phyloP scores from a whole-genome alignment of 1,140 invertebrate species.

The Aphelinus certus region DNA sequence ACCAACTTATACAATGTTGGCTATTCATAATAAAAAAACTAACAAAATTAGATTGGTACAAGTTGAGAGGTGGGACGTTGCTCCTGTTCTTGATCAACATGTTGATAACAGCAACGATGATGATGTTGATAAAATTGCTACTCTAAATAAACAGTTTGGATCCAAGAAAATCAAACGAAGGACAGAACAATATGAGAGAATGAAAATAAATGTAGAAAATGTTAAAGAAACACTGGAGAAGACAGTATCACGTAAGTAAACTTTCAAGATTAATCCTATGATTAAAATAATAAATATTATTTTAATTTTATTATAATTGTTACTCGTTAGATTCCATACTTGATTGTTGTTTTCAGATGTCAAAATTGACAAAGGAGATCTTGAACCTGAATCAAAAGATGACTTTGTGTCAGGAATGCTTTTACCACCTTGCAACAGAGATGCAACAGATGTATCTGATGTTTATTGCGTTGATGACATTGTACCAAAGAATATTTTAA shows the following conservation, averaged over 20 bases:
- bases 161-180: conserved; percentile 64
- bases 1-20: conserved; percentile 55
- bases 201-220: conserved; percentile 63
- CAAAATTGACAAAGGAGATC: conserved; percentile 50
- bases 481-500: conserved; percentile 57
- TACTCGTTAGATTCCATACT: conserved; percentile 14
- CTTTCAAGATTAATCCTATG: neutral
- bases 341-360: conserved; percentile 43
- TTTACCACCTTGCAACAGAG: conserved; percentile 63
- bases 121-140: conserved; percentile 42
- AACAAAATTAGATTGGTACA: conserved; percentile 55
- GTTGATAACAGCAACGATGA: conserved; percentile 29
- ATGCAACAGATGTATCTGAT: conserved; percentile 57
- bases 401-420: conserved; percentile 40
- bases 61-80: conserved; percentile 57
- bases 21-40: conserved; percentile 58
- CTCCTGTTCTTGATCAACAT: conserved; percentile 53
- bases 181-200: conserved; percentile 64
- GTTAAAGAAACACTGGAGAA: conserved; percentile 63
- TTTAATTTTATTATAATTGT: neutral
- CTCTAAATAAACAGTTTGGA: conserved; percentile 66
- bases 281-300: too few species aligned
- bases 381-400: conserved; percentile 40
- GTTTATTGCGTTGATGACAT: conserved; percentile 65
- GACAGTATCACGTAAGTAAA: conserved; percentile 59